Evolutionary conservation across 2,797 vertebrate genomes (phyloP).

Genomic region (Menidia menidia): DNA sequence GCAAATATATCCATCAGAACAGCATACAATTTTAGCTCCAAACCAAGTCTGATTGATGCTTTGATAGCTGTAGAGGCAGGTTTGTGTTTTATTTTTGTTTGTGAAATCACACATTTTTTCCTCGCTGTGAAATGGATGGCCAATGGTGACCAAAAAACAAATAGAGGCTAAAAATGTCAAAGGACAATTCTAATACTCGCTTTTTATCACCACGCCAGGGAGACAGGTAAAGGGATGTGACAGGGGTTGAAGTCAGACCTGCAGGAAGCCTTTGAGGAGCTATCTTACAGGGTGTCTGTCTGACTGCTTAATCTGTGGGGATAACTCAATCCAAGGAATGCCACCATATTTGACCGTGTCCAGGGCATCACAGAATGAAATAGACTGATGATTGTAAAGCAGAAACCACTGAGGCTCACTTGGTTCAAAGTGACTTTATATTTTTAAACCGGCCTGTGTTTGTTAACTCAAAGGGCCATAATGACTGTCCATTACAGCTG

Average conservation of each 20-base stretch:
- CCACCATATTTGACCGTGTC: slow-evolving; percentile 37
- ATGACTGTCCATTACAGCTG: slow-evolving; percentile 6
- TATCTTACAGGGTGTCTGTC: slow-evolving; percentile 54
- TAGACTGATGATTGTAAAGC: slow-evolving; percentile 2
- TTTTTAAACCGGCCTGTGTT: slow-evolving; percentile 7
- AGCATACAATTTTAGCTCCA: slow-evolving; percentile 58
- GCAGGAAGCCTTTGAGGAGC: slow-evolving; percentile 67
- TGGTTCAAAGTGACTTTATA: slow-evolving; percentile 13
- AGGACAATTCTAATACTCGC: slow-evolving; percentile 69
- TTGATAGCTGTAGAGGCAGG: slow-evolving; percentile 65
- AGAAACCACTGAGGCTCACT: slow-evolving; percentile 11
- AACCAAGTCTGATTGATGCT: slow-evolving; percentile 75
- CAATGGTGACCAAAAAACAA: slow-evolving; percentile 34
- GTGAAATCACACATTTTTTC: slow-evolving; percentile 15
- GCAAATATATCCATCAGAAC: slow-evolving; percentile 69
- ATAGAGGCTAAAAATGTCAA: slow-evolving; percentile 64
- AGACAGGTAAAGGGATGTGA: slow-evolving; percentile 69
- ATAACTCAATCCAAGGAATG: slow-evolving; percentile 46
- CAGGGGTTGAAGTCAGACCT: slow-evolving; percentile 72
- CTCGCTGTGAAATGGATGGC: slow-evolving; percentile 11
- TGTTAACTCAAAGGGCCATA: background rate
- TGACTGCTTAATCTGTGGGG: slow-evolving; percentile 48
- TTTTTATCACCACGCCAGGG: slow-evolving; percentile 49
- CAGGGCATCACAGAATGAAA: slow-evolving; percentile 22
- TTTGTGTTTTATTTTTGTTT: slow-evolving; percentile 27